phyloP scores from a whole-genome alignment of 2,888 invertebrate genomes.

The Zelleria hepariella region DNA sequence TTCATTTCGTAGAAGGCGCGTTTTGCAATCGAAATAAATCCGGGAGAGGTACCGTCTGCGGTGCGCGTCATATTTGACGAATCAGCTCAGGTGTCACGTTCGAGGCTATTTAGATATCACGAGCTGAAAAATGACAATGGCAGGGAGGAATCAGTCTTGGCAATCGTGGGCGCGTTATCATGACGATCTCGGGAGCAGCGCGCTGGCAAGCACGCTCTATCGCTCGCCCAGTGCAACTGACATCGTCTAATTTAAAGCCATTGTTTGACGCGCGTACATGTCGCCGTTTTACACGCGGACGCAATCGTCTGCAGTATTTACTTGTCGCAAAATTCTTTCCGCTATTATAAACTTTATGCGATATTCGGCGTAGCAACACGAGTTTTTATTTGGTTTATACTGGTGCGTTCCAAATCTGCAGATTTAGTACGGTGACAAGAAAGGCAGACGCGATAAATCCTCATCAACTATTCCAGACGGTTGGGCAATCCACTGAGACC shows the following conservation, averaged over 20 bases:
- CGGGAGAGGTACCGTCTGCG: conserved; percentile 18
- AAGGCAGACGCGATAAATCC: neutral
- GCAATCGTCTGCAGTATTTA: neutral
- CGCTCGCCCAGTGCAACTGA: neutral
- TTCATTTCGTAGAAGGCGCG: conserved; percentile 5
- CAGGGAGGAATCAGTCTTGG: conserved; percentile 29
- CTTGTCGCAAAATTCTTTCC: neutral
- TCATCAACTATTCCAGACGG: neutral
- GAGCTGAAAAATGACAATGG: conserved; percentile 35
- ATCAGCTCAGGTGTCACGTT: conserved; percentile 31
- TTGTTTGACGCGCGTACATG: conserved; percentile 1
- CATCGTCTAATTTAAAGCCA: conserved; percentile 2
- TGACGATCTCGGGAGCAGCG: conserved; percentile 17
- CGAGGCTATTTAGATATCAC: conserved; percentile 26
- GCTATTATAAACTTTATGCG: neutral
- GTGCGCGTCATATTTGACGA: conserved; percentile 26
- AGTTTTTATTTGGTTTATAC: neutral
- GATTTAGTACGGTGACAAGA: neutral
- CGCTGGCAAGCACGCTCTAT: conserved; percentile 1
- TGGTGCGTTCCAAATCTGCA: neutral
- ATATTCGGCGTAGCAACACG: neutral
- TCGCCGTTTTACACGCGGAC: neutral
- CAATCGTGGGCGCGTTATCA: conserved; percentile 29
- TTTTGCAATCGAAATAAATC: conserved; percentile 15
- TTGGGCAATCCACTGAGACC: neutral